phyloP scores from a whole-genome alignment of 2,888 invertebrate genomes.

The Cerastoderma edule region DNA sequence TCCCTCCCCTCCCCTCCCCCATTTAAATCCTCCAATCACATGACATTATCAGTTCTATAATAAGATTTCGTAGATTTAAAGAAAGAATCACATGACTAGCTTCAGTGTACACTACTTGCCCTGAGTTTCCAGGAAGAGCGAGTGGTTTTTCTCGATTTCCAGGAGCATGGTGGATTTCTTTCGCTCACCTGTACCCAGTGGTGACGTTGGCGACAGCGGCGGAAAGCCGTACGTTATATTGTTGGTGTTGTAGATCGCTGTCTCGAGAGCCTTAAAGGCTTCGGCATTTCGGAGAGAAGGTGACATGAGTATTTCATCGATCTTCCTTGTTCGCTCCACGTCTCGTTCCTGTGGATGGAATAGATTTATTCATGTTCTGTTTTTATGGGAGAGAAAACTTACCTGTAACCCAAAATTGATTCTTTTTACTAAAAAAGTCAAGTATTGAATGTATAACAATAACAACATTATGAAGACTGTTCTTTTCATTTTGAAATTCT shows the following conservation, averaged over 20 bases:
- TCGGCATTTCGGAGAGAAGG: slow-evolving; percentile 48
- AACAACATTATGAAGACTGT: no score
- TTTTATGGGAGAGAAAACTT: no score
- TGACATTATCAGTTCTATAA: slow-evolving; percentile 33
- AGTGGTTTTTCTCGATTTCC: slow-evolving; percentile 94
- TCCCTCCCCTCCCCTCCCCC: no score
- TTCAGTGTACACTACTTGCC: slow-evolving; percentile 86
- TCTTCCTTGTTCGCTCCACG: slow-evolving; percentile 41
- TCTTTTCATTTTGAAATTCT: no score
- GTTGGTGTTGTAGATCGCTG: slow-evolving; percentile 52
- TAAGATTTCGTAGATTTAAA: no score
- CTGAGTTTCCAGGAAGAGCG: slow-evolving; percentile 94
- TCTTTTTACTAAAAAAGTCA: no score
- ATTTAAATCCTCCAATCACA: slow-evolving; percentile 32
- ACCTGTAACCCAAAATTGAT: no score
- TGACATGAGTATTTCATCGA: slow-evolving; percentile 54
- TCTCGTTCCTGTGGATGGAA: slow-evolving; percentile 30
- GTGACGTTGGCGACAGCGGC: slow-evolving; percentile 34
- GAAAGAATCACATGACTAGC: slow-evolving; percentile 58
- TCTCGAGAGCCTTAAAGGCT: slow-evolving; percentile 52
- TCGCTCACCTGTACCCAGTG: slow-evolving; percentile 67
- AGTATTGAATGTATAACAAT: no score
- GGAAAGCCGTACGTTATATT: slow-evolving; percentile 47
- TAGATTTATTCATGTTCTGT: no score
- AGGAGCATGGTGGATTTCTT: slow-evolving; percentile 87